These are phyloP conservation scores for Salvelinus alpinus DNA, from an alignment of 2,113 vertebrate genomes.

Conservation along the genomic window DNA sequence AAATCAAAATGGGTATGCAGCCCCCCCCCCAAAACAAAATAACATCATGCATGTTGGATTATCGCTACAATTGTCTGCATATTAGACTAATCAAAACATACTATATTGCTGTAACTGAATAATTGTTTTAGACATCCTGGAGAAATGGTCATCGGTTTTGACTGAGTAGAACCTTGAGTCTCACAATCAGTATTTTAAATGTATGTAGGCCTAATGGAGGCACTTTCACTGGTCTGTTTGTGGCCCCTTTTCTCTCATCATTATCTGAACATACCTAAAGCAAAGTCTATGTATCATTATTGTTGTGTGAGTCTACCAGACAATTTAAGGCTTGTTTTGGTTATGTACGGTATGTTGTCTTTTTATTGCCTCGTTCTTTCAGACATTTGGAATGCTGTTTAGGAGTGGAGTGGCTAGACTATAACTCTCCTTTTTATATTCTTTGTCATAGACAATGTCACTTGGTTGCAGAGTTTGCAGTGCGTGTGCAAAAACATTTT, in stretches of 20 bases:
- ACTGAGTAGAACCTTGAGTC: background rate
- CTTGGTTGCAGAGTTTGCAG: slow-evolving; percentile 61
- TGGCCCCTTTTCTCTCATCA: slow-evolving; percentile 32
- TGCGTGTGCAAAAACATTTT: slow-evolving; percentile 50
- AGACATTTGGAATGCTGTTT: slow-evolving; percentile 49
- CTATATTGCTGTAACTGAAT: background rate
- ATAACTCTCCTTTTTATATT: background rate
- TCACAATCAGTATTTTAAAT: background rate
- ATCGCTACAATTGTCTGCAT: background rate
- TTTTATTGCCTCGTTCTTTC: slow-evolving; percentile 46
- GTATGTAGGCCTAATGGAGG: slow-evolving; percentile 12
- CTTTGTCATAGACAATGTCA: slow-evolving; percentile 58
- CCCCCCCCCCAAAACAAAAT: too few relatives aligned
- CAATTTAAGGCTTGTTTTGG: slow-evolving; percentile 50
- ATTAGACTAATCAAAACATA: background rate
- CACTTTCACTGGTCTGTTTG: slow-evolving; percentile 36
- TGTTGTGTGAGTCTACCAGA: slow-evolving; percentile 50
- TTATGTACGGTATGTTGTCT: slow-evolving; percentile 65
- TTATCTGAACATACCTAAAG: slow-evolving; percentile 38
- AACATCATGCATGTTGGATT: too few relatives aligned
- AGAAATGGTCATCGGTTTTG: background rate
- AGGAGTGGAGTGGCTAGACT: slow-evolving; percentile 8
- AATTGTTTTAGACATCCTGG: background rate
- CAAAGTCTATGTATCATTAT: slow-evolving; percentile 45
- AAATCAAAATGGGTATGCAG: background rate